Conservation (phyloP, 2,888 invertebrate species). For the Pristionchus fissidentatus region DNA sequence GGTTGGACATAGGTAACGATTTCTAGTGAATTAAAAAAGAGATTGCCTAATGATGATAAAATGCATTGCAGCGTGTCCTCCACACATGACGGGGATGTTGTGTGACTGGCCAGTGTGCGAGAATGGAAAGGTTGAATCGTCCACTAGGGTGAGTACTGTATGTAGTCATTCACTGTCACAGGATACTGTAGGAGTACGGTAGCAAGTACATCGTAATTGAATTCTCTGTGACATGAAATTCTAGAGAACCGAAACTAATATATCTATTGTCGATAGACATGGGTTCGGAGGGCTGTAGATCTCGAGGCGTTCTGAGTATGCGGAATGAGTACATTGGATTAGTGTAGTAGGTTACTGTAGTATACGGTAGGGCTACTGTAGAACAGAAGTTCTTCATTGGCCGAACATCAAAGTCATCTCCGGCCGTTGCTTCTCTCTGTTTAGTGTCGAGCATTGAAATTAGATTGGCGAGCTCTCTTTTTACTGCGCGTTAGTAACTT, state of each 20-base stretch:
- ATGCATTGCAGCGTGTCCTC: conserved; percentile 29
- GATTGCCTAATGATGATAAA: neutral
- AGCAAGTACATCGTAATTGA: too few species aligned
- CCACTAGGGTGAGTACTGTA: conserved; percentile 29
- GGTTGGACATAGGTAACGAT: too few species aligned
- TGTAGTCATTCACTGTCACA: too few species aligned
- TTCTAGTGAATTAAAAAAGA: neutral
- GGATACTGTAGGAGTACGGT: too few species aligned
- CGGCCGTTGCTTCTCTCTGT: too few species aligned
- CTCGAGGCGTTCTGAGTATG: neutral
- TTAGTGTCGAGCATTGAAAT: conserved; percentile 6
- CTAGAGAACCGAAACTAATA: too few species aligned
- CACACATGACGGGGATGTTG: neutral
- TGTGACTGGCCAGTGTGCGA: conserved; percentile 39
- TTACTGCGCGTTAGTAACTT: conserved; percentile 29
- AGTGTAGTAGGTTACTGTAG: neutral
- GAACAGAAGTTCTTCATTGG: too few species aligned
- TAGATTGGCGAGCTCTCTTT: conserved; percentile 21
- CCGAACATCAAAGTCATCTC: too few species aligned
- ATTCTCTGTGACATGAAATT: too few species aligned
- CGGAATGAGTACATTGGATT: too few species aligned
- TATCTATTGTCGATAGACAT: neutral
- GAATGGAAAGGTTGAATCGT: conserved; percentile 6
- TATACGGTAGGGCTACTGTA: conserved; percentile 10
- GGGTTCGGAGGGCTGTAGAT: neutral